Conservation (phyloP, 64 coral and sea anemone genomes). For the Porites australiensis region DNA sequence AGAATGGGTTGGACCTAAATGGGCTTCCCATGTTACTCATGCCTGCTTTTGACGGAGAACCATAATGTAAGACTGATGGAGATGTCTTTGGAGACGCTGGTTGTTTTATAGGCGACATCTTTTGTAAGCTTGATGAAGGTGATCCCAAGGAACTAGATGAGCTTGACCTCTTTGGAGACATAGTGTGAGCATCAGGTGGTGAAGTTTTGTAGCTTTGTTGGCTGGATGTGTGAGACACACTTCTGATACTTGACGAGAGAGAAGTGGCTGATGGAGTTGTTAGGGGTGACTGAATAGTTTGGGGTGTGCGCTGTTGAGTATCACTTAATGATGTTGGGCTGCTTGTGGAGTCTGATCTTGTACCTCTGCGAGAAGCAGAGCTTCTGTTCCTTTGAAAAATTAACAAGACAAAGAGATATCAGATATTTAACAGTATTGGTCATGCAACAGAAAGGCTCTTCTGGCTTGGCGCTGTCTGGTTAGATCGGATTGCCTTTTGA, state of each 20-base stretch:
- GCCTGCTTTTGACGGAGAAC: neutral
- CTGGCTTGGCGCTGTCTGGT: no score
- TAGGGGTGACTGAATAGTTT: conserved; percentile 16
- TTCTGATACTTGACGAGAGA: neutral
- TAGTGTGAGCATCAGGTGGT: neutral
- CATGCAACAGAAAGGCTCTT: no score
- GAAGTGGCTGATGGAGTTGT: neutral
- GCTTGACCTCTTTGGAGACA: conserved; percentile 7
- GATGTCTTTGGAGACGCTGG: conserved; percentile 16
- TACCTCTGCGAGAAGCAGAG: neutral
- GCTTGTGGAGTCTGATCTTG: conserved; percentile 38
- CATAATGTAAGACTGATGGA: conserved; percentile 1
- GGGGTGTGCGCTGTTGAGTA: neutral
- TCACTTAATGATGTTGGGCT: conserved; percentile 3
- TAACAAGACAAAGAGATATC: neutral
- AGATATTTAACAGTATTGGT: neutral
- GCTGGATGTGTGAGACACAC: neutral
- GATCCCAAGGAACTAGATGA: conserved; percentile 27
- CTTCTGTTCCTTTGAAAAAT: neutral
- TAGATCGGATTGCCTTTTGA: no score
- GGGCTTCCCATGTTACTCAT: conserved; percentile 37
- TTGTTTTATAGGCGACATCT: conserved; percentile 13
- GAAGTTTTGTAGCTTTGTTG: conserved; percentile 23
- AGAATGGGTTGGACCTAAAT: conserved; percentile 24
- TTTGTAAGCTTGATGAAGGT: conserved; percentile 22